phyloP scores from a whole-genome alignment of 2,888 invertebrate genomes.

The Pollenia griseotomentosa region DNA sequence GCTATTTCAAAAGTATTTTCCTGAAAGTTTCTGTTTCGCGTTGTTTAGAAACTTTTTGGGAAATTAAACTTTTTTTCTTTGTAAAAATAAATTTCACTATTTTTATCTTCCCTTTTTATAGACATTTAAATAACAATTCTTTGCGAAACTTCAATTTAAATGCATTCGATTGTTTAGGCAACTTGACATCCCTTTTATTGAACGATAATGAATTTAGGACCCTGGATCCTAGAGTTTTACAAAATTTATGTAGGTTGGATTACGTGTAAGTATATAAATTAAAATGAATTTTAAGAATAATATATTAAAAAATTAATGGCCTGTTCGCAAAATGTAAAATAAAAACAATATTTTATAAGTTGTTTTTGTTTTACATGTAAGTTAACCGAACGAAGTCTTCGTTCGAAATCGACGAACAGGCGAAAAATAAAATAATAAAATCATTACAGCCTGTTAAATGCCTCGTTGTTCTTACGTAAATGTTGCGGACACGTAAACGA shows the following conservation, averaged over 20 bases:
- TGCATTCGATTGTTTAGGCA: conserved; percentile 84
- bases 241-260: conserved; percentile 83
- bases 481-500: no score
- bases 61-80: not conserved
- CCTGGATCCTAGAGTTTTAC: conserved; percentile 82
- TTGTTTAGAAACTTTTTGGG: no score
- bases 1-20: no score
- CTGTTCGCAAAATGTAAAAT: no score
- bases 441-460: not conserved
- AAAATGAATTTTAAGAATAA: not conserved
- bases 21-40: no score
- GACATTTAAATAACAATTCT: conserved; percentile 85
- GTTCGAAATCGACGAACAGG: no score
- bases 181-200: conserved; percentile 84
- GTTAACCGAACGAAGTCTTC: no score
- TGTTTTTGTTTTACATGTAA: no score
- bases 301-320: not conserved
- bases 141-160: conserved; percentile 83
- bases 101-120: conserved; percentile 63
- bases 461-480: no score
- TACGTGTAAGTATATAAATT: conserved; percentile 84
- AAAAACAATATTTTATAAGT: no score
- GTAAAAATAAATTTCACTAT: not conserved
- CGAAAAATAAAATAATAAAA: not conserved
- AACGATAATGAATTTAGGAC: conserved; percentile 82